A percentile compares a stretch with the other conserved stretches of the same genome.
Conservation (phyloP, 2,113 vertebrate species). For the Elephantulus edwardii region DNA sequence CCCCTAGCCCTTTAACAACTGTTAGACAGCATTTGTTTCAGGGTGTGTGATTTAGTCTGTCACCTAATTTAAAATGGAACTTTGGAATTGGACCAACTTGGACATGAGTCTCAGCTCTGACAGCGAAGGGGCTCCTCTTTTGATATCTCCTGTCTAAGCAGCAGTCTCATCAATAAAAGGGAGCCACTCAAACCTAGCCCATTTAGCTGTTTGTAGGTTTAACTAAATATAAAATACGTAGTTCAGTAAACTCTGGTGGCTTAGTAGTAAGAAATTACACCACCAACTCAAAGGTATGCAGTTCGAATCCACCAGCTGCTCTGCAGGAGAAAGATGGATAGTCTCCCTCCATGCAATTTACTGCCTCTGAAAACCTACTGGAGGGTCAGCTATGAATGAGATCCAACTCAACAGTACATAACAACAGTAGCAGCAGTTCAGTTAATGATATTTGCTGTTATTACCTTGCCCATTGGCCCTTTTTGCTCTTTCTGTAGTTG, state of each 20-base stretch:
- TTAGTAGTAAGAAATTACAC: too few relatives aligned
- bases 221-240: not conserved
- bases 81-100: conserved; percentile 9
- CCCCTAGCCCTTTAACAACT: not conserved
- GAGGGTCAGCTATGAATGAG: too few relatives aligned
- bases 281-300: too few relatives aligned
- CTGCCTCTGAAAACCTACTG: too few relatives aligned
- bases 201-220: not conserved
- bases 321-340: too few relatives aligned
- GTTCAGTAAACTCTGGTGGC: too few relatives aligned
- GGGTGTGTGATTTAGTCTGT: not conserved
- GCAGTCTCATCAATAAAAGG: not conserved
- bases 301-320: too few relatives aligned
- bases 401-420: too few relatives aligned
- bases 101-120: not conserved
- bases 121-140: too few relatives aligned
- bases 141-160: not conserved
- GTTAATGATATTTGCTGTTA: not conserved
- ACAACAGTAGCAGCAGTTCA: too few relatives aligned
- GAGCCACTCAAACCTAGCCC: not conserved
- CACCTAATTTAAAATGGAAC: not conserved
- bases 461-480: not conserved
- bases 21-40: not conserved
- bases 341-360: too few relatives aligned
- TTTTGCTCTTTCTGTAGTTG: not conserved